Conservation (phyloP, 2,113 vertebrate species). For the Aldabrachelys gigantea region DNA sequence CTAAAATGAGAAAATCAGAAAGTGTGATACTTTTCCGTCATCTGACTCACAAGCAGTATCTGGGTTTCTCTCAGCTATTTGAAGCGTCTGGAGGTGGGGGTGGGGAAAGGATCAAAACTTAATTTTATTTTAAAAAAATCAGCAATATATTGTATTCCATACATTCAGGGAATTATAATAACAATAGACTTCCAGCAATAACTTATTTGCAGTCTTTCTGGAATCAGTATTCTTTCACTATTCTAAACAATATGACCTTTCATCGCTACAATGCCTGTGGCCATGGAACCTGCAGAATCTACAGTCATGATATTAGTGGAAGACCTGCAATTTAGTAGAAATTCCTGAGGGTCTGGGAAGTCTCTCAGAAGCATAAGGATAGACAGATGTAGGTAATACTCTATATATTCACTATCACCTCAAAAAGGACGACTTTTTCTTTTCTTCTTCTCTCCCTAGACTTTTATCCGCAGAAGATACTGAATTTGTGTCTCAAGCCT, state of each 20-base stretch:
- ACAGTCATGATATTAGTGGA: neutral
- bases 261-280: neutral
- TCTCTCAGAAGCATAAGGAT: neutral
- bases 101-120: neutral
- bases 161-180: neutral
- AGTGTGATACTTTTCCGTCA: neutral
- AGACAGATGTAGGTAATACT: neutral
- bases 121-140: neutral
- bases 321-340: neutral
- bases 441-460: neutral
- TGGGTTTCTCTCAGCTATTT: neutral
- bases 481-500: constrained; percentile 1
- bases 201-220: neutral
- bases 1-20: neutral
- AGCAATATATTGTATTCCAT: neutral
- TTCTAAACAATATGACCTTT: neutral
- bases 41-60: neutral
- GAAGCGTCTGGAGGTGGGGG: neutral
- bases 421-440: neutral
- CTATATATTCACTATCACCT: neutral
- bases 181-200: neutral
- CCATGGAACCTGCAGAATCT: neutral
- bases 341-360: neutral
- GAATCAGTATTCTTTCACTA: neutral
- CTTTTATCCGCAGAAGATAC: neutral